A percentile compares a stretch with the other conserved stretches of the same genome.
Evolutionary conservation across 2,888 invertebrate species (phyloP).

Genomic region (Onthophagus sagittarius): DNA sequence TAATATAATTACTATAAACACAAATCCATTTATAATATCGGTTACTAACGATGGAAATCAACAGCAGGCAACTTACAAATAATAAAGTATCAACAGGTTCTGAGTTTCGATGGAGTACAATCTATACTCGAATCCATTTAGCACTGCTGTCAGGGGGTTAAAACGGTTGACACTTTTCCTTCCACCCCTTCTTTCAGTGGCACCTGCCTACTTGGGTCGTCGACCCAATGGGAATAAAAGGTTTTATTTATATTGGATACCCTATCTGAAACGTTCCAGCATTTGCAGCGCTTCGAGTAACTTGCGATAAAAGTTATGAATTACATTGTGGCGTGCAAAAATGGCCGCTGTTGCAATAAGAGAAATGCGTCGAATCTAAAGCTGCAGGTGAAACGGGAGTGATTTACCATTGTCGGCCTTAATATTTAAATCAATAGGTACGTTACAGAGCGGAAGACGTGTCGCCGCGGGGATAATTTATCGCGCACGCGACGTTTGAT

Average conservation of each 20-base stretch:
- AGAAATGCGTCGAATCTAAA: neutral
- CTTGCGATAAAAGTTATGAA: neutral
- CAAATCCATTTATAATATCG: neutral
- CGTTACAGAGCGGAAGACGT: neutral
- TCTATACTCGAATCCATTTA: neutral
- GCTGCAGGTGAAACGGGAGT: neutral
- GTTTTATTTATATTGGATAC: neutral
- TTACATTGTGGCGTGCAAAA: neutral
- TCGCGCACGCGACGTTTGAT: neutral
- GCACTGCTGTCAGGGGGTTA: neutral
- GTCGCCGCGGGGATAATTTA: neutral
- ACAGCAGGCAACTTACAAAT: neutral
- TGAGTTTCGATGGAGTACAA: neutral
- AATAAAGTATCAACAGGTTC: neutral
- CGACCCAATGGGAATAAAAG: neutral
- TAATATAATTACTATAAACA: no score
- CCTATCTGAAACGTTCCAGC: neutral
- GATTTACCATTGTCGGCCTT: neutral
- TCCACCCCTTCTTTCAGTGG: neutral
- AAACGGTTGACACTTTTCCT: neutral
- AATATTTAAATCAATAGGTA: neutral
- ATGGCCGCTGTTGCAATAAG: neutral
- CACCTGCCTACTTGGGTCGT: neutral
- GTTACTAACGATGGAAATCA: neutral
- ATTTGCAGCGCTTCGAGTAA: neutral